Base-by-base conservation (phyloP, 2,797 vertebrate species). In the Stomatorhinus walkeri region DNA sequence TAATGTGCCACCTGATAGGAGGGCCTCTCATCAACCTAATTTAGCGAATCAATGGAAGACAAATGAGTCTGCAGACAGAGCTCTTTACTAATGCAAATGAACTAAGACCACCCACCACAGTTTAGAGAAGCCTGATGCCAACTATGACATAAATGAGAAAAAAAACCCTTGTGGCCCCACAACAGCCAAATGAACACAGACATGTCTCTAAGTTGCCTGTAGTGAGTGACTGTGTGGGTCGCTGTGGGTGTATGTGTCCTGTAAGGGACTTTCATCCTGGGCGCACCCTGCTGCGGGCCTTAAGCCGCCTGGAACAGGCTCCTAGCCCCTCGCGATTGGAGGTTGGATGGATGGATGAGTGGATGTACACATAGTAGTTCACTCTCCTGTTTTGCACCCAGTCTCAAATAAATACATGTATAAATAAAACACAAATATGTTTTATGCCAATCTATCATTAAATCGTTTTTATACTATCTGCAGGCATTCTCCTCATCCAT, bases 21-120 rank as follows among this genome's bases (percentile, higher is more conserved):
- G 93, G 95, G 96, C 96, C 96, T 95, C 95, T 96, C 96, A 95
- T 95, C 95, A 96, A 95, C 94, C 94, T 95, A 95, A 95, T 96
- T 96, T 95, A 94, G 95, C 93, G 93, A 95, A 96, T 96, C 95
- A 95, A 94, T 94, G 94, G 94, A 94, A 92, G 91, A 95, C 95
- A 96, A 96, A 95, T 91, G 93, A 95, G 94, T 95, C 93, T 93
- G 94, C 94, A 95, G 94, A 94, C 91, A 89, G 93, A 94, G 94
- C 93, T 93, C 93, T 95, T 95, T 94, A 94, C 92, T 92, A 93
- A 95, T 93, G 93, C 94, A 94, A 94, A 94, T 93, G 91, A 92
- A 94, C 92, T 93, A 93, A 94, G 96, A 95, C 96, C 96, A 97
- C 96, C 96, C 96, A 96, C 93, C 91, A 91, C 93, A 94, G 92